These are phyloP conservation scores for Anthoscopus minutus DNA, from an alignment of 2,113 vertebrate species.

Conservation along the genomic window DNA sequence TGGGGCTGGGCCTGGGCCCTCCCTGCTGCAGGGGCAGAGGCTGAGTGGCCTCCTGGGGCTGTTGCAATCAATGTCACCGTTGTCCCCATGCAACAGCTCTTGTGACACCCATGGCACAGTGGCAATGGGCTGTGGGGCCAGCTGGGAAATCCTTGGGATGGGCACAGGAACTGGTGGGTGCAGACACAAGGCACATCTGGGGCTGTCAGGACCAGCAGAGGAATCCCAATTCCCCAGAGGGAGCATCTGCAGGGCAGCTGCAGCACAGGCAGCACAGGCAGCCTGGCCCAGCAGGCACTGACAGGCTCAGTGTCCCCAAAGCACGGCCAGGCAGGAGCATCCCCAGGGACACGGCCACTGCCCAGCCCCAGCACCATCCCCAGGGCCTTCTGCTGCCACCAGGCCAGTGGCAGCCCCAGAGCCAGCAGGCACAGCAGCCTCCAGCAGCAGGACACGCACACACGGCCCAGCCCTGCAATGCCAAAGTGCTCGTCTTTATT, in stretches of 20 bases:
- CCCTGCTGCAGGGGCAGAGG: neutral
- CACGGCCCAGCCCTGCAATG: neutral
- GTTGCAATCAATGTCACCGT: neutral
- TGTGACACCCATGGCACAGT: neutral
- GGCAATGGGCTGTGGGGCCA: neutral
- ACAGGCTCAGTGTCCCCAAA: accelerated
- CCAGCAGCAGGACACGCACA: neutral
- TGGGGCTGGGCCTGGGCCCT: neutral
- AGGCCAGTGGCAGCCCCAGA: no score
- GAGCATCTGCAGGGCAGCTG: neutral
- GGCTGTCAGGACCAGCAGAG: neutral
- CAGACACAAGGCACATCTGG: neutral
- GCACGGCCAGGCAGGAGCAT: neutral
- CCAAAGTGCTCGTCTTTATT: neutral
- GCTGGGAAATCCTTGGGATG: neutral
- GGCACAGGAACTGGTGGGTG: neutral
- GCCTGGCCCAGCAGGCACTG: neutral
- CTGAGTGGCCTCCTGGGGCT: neutral
- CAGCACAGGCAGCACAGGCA: neutral
- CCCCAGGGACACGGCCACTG: neutral
- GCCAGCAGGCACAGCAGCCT: no score
- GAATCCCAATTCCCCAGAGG: neutral
- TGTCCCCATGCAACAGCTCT: neutral
- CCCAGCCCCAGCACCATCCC: neutral
- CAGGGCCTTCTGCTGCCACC: accelerated